Conservation (phyloP, 2,797 vertebrate genomes). For the Uromys caudimaculatus region DNA sequence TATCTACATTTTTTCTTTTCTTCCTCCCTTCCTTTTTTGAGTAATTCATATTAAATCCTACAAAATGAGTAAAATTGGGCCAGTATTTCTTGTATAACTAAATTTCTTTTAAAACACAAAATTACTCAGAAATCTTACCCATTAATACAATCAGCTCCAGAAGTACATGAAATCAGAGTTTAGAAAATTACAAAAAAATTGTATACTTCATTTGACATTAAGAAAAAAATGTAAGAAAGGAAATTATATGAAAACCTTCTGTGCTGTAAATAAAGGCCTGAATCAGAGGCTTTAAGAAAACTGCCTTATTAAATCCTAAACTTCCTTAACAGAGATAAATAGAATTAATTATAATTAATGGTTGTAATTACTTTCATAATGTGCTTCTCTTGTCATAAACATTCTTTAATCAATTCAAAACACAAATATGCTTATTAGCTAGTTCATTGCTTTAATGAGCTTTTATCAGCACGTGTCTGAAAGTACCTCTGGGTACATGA, state of each 20-base stretch:
- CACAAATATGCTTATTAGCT: slow-evolving; percentile 71
- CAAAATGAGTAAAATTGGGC: slow-evolving; percentile 47
- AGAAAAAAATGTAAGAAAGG: slow-evolving; percentile 62
- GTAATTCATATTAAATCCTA: slow-evolving; percentile 42
- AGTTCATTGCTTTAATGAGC: slow-evolving; percentile 64
- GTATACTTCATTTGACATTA: slow-evolving; percentile 67
- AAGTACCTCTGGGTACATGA: slow-evolving; percentile 37
- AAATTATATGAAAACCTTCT: slow-evolving; percentile 76
- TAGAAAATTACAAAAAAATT: slow-evolving; percentile 74
- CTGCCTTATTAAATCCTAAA: slow-evolving; percentile 72
- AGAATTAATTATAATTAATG: slow-evolving; percentile 78
- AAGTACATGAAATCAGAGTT: slow-evolving; percentile 70
- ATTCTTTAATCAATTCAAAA: slow-evolving; percentile 80
- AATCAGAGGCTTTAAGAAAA: slow-evolving; percentile 75
- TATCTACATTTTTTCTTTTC: not conserved
- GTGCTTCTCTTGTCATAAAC: slow-evolving; percentile 70
- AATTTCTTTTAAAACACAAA: slow-evolving; percentile 64
- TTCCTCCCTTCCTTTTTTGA: not conserved
- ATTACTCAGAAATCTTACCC: slow-evolving; percentile 53
- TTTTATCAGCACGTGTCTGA: slow-evolving; percentile 51
- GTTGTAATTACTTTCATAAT: slow-evolving; percentile 73
- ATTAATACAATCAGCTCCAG: slow-evolving; percentile 71
- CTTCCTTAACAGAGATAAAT: slow-evolving; percentile 74
- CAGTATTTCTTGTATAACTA: slow-evolving; percentile 48
- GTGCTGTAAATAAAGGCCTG: slow-evolving; percentile 71